Conservation (phyloP, 2,113 vertebrate genomes). For the Psettodes erumei region DNA sequence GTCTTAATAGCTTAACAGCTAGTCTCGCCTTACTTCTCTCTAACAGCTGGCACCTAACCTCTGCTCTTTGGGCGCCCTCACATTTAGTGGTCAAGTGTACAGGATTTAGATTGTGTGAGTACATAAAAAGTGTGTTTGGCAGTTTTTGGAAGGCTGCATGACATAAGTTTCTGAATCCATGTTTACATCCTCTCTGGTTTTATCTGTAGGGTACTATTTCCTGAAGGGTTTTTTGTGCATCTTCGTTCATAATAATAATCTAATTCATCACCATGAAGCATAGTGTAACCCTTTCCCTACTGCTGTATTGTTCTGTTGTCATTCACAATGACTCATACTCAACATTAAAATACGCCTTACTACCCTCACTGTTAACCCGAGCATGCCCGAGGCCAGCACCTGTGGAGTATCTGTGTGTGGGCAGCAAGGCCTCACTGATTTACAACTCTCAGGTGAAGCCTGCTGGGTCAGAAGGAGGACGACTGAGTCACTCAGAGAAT, state of each 20-base stretch:
- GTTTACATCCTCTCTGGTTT: neutral
- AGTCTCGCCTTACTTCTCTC: conserved; percentile 59
- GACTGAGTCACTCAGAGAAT: neutral
- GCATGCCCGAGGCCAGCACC: conserved; percentile 41
- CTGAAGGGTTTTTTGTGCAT: neutral
- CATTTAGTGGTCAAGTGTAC: conserved; percentile 20
- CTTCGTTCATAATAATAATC: neutral
- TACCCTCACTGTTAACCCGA: neutral
- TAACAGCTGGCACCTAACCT: conserved; percentile 50
- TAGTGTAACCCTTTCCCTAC: neutral
- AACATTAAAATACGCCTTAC: neutral
- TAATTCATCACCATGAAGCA: neutral
- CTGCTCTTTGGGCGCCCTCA: conserved; percentile 30
- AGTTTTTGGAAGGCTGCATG: neutral
- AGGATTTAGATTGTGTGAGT: neutral
- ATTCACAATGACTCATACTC: neutral
- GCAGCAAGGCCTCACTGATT: conserved; percentile 36
- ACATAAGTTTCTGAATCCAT: neutral
- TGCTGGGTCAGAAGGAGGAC: conserved; percentile 20
- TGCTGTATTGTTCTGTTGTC: neutral
- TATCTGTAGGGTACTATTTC: neutral
- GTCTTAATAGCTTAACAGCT: conserved; percentile 69
- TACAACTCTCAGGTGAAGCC: conserved; percentile 59
- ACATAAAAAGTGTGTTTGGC: conserved; percentile 34
- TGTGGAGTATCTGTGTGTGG: conserved; percentile 47